phyloP scores from a whole-genome alignment of 1,140 invertebrate genomes.

The Maconellicoccus hirsutus region DNA sequence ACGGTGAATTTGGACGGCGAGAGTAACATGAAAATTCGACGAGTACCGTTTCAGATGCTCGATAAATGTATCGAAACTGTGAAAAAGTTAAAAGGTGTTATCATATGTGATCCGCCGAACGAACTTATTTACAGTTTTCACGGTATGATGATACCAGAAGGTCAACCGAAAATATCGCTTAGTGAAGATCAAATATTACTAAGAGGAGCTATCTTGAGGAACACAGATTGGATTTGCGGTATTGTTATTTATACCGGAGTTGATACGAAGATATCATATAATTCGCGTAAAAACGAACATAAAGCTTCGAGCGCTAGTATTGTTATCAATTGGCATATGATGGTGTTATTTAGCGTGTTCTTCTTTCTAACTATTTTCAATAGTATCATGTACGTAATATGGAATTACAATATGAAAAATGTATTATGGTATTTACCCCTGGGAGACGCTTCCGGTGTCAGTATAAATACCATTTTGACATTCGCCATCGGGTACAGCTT shows the following conservation, averaged over 20 bases:
- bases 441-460: not conserved
- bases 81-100: not conserved
- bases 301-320: not conserved
- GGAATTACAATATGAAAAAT: not conserved
- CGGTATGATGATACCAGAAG: not conserved
- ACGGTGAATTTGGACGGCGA: conserved; percentile 98
- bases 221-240: conserved; percentile 88
- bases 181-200: conserved; percentile 88
- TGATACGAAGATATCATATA: conserved; percentile 69
- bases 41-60: conserved; percentile 48
- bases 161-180: not conserved
- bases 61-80: not conserved
- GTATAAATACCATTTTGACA: not conserved
- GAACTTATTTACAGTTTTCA: not conserved
- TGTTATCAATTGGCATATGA: conserved; percentile 11
- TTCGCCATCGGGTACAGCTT: conserved; percentile 10
- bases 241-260: conserved; percentile 91
- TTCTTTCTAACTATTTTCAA: not conserved
- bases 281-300: not conserved
- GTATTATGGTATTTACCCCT: not conserved
- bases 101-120: not conserved
- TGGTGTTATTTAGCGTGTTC: not conserved
- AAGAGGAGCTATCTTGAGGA: conserved; percentile 86
- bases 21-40: conserved; percentile 95
- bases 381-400: not conserved